Base-by-base conservation (phyloP, 2,113 vertebrate species). In the Montifringilla adamsi region DNA sequence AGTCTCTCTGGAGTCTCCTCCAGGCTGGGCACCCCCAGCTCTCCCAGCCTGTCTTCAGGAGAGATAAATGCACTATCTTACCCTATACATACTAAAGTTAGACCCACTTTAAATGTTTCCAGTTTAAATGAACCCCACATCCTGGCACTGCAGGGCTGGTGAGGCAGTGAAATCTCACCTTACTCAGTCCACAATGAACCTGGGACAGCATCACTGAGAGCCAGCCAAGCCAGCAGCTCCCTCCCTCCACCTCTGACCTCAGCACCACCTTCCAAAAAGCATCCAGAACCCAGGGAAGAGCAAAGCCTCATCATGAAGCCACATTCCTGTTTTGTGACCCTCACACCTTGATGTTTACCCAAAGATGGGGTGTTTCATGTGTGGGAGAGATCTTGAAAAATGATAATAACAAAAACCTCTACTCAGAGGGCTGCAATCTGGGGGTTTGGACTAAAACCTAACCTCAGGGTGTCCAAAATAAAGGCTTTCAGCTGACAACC, bases 381-480 rank as follows among this genome's bases (percentile, higher is more conserved):
- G 20, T 10, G 23, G 35, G 16, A 0, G 21, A 56, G 39, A 44
- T 7, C 33, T 80, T 87, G 23, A 69, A 74, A 92, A 90, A 59
- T 3, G 44, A 31, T 24, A 52, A 80, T 8, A 58, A 70, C 60
- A 70, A 39, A 92, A 87, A 69, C 35, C 39, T 56, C 79, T 39
- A 13, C n/a, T 88, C 21, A 16, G 22, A 72, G 69, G 22, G n/a
- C 58, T 84, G 76, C 62, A 79, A 24, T 83, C 26, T 62, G 53
- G 59, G 47, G 44, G 31, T 64, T 89, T 39, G 78, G 64, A 46
- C 72, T 89, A 73, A 90, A 95, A 79, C 1, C 2, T 55, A 67
- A 95, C 90, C 90, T 95, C 73, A 43, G 91, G 83, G 85, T 70
- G 86, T 62, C 81, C 74, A 41, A 84, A 92, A 83, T 74, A 10